Conservation (phyloP, 2,888 invertebrate genomes). For the Metopia argyrocephala region DNA sequence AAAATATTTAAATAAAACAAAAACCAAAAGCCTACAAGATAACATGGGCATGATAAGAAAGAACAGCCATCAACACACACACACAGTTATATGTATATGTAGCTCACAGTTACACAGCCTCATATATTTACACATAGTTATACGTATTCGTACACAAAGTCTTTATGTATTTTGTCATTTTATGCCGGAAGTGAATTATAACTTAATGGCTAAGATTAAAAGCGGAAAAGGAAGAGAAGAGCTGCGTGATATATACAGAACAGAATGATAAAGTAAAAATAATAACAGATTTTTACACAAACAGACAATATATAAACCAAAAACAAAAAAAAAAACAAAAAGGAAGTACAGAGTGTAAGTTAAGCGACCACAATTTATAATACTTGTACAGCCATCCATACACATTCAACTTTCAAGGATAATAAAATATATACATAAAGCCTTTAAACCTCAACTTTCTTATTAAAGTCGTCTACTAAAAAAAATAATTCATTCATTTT, state of each 20-base stretch:
- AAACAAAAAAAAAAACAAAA: neutral
- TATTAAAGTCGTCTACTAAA: no score
- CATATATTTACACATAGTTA: conserved; percentile 32
- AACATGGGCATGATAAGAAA: conserved; percentile 39
- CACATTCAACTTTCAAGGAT: no score
- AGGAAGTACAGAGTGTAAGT: no score
- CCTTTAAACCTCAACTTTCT: no score
- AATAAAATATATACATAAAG: no score
- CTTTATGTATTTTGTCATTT: conserved; percentile 65
- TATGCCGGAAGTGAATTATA: conserved; percentile 68
- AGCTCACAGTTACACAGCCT: neutral
- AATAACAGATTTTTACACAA: neutral
- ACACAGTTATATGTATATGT: no score
- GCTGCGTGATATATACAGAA: conserved; percentile 6
- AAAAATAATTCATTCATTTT: neutral
- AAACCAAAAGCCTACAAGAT: conserved; percentile 37
- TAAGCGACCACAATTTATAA: no score
- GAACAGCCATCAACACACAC: neutral
- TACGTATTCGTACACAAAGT: conserved; percentile 60
- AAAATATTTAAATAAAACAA: conserved; percentile 2
- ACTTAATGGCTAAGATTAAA: conserved; percentile 67
- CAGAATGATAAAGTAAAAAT: conserved; percentile 10
- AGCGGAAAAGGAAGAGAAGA: conserved; percentile 11
- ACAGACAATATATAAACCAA: no score
- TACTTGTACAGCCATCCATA: no score